A percentile compares a stretch with the other conserved stretches of the same genome.
These are phyloP conservation scores for Hydriomena furcata DNA, from an alignment of 2,888 invertebrate genomes.

Conservation along the genomic window DNA sequence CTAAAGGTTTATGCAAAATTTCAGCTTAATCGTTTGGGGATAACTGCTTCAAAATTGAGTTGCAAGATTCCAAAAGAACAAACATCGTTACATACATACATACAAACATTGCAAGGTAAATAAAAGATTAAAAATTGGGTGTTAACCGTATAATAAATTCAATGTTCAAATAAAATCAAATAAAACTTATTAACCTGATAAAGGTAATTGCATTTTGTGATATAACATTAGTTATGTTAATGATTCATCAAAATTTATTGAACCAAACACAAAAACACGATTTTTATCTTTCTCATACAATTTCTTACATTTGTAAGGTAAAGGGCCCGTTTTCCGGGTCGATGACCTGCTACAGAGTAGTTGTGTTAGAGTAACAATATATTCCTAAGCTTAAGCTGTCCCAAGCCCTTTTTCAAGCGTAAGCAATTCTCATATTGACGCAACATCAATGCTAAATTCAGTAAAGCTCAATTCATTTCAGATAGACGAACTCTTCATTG, in stretches of 20 bases:
- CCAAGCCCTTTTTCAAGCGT: background rate
- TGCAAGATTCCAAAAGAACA: no score
- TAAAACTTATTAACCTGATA: conserved; percentile 3
- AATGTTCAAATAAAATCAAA: conserved; percentile 12
- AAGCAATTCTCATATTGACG: background rate
- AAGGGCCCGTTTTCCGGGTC: conserved; percentile 26
- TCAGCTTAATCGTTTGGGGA: no score
- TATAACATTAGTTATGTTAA: background rate
- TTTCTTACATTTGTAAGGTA: conserved; percentile 20
- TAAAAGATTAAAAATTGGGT: no score
- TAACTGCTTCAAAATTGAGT: no score
- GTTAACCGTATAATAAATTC: background rate
- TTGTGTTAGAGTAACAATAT: conserved; percentile 10
- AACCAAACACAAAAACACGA: background rate
- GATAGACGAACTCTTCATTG: no score
- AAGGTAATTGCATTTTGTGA: background rate
- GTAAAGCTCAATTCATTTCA: no score
- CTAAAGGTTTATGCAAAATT: no score
- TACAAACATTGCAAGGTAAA: no score
- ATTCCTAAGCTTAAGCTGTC: background rate
- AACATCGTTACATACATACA: no score
- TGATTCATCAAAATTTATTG: conserved; percentile 19
- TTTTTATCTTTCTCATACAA: conserved; percentile 3
- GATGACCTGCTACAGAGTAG: conserved; percentile 18
- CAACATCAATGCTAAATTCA: no score